A percentile compares a stretch with the other conserved stretches of the same genome.
Evolutionary conservation across 2,888 invertebrate genomes (phyloP).

Genomic region (Notodonta dromedarius): DNA sequence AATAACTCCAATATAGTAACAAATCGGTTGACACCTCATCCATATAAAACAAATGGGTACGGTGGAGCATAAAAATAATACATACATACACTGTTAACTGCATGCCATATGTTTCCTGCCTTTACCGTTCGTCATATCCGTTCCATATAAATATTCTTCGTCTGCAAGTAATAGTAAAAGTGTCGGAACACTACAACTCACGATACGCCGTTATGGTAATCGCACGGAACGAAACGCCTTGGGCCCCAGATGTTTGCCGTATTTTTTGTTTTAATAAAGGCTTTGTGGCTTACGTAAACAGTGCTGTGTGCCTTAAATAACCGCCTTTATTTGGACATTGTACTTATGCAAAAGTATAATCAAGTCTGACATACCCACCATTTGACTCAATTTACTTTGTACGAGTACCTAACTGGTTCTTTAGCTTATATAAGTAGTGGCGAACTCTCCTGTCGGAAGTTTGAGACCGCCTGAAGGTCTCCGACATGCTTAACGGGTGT

Average conservation of each 20-base stretch:
- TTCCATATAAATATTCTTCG: conserved; percentile 8
- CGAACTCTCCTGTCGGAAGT: too few species aligned
- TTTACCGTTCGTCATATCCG: too few species aligned
- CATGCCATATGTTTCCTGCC: too few species aligned
- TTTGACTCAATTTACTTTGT: background rate
- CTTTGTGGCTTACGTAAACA: conserved; percentile 31
- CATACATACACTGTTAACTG: too few species aligned
- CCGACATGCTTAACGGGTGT: too few species aligned
- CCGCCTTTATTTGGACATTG: background rate
- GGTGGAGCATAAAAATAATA: too few species aligned
- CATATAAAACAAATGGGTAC: too few species aligned
- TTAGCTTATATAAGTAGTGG: too few species aligned
- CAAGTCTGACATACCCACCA: background rate
- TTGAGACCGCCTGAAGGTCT: too few species aligned
- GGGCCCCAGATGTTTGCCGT: conserved; percentile 44
- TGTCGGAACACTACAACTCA: conserved; percentile 17
- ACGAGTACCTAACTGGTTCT: too few species aligned
- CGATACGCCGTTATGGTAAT: conserved; percentile 54
- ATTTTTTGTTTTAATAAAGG: conserved; percentile 47
- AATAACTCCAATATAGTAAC: too few species aligned
- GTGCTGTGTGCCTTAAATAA: background rate
- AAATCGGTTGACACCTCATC: too few species aligned
- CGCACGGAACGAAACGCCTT: conserved; percentile 48
- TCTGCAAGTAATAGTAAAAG: conserved; percentile 11
- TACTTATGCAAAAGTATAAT: background rate